A percentile compares a stretch with the other conserved stretches of the same genome.
Conservation (phyloP, 2,113 vertebrate genomes). For the cattle (Bos taurus) region ARS-UCD2.0 NC_037332.1:109233001-109233500, state of each 20-base stretch:
- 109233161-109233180: neutral
- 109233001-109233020: neutral
- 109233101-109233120: neutral
- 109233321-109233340: neutral
- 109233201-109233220: neutral
- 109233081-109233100: neutral
- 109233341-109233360: neutral
- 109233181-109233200: neutral
- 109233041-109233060: neutral
- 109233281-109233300: neutral
- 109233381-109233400: neutral
- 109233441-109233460: neutral
- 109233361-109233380: neutral
- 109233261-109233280: neutral
- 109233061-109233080: neutral
- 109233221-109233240: neutral
- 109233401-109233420: neutral
- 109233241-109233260: neutral
- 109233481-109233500: neutral
- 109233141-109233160: neutral
- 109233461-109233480: neutral
- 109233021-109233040: neutral
- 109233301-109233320: neutral
- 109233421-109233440: neutral
- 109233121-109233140: neutral